Percentiles rank a stretch among this genome's conserved stretches.
phyloP scores from a whole-genome alignment of 2,888 invertebrate genomes.

The Tetragnatha montana region DNA sequence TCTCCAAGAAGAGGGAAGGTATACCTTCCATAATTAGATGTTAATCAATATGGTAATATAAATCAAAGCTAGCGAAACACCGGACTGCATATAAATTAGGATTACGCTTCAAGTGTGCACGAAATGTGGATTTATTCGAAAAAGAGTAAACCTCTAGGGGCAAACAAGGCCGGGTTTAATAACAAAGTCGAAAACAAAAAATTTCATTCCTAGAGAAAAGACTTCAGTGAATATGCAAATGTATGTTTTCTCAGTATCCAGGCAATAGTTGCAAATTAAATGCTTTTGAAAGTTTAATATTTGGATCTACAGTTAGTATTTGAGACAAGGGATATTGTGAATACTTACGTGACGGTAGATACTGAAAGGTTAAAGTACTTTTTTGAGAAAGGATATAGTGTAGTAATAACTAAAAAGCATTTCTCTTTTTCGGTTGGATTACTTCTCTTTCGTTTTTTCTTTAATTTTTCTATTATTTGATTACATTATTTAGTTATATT shows the following conservation, averaged over 20 bases:
- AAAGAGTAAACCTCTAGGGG: not conserved
- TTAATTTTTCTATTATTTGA: too few species aligned
- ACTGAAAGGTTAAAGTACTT: too few species aligned
- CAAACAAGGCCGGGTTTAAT: not conserved
- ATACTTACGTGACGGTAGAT: too few species aligned
- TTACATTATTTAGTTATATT: too few species aligned
- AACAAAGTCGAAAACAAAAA: not conserved
- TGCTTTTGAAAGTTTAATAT: not conserved
- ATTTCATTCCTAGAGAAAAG: not conserved
- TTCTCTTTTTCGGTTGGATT: too few species aligned
- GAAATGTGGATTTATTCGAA: not conserved
- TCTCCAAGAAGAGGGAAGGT: not conserved
- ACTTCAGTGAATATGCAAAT: not conserved
- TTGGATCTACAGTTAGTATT: not conserved
- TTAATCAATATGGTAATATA: constrained; percentile 20
- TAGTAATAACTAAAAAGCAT: too few species aligned
- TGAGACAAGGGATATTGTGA: too few species aligned
- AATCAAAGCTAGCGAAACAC: not conserved
- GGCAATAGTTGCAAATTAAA: not conserved
- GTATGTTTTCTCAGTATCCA: not conserved
- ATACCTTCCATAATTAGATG: constrained; percentile 5
- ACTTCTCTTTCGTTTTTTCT: too few species aligned
- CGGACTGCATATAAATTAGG: not conserved
- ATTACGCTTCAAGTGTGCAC: not conserved
- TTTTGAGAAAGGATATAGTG: too few species aligned